Base-by-base conservation (phyloP, 2,888 invertebrate genomes). In the Cheilosia soror region DNA sequence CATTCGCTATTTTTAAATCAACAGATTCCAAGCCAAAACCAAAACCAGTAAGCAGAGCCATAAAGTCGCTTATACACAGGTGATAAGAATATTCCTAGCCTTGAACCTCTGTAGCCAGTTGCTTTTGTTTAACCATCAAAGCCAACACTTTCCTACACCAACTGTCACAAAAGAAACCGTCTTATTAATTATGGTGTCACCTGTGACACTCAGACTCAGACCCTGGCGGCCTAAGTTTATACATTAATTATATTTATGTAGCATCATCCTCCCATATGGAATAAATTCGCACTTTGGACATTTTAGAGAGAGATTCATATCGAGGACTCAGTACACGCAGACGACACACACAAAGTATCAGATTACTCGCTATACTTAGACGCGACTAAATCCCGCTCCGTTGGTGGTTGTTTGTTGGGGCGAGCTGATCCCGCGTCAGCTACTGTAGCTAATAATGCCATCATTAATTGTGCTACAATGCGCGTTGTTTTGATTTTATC, bases 391-490 rank as follows among this genome's bases (percentile, higher is more conserved):
- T 47, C 29, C 49, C 33, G 20, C 75, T 71, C 49, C 57, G 44
- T 31, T 66, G 84, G 51, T 29, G 83, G 75, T 62, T 66, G 40
- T 13, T 68, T 55, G 57, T 20, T 60, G 49, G 53, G 15, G 15
- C 57, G 31, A 58, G 31, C 13, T 47, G 49, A 63, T 15, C 27
- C 15, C 49, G 37, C 33, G 72, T 77, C 85, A 72, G 85, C 85
- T 85, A 81, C 85, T 72, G 85, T 49, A 57, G 55, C 85, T 85
- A 81, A 85, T 81, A 85, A 85, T 81, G 85, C 62, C 85, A 71
- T 85, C 85, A 85, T 85, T 81, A 85, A 85, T 85, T 81, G 81
- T 85, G 47, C 49, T 44, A 81, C 81, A 85, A 81, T 81, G 81
- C 72, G 68, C 76, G 58, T 65, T 85, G 76, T 81, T 81, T 60